Percentiles rank a stretch among this genome's conserved stretches.
Evolutionary conservation across 2,797 vertebrate genomes (phyloP).

Genomic region (Coilia nasus): DNA sequence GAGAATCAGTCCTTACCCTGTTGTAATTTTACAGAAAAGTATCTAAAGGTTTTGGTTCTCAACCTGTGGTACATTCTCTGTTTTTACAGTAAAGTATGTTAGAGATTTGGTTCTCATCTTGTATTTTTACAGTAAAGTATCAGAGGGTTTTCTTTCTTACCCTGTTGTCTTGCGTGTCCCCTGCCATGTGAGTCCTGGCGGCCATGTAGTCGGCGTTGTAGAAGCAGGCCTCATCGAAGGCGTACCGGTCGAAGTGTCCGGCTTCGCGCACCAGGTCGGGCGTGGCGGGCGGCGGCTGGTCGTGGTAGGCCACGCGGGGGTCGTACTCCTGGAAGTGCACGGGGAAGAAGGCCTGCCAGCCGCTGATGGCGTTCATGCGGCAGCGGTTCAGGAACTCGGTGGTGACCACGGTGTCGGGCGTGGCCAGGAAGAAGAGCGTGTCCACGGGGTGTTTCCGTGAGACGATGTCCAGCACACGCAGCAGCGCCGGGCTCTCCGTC

Average conservation of each 20-base stretch:
- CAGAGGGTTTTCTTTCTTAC: background rate
- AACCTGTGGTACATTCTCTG: no score
- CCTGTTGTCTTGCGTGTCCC: slow-evolving; percentile 82
- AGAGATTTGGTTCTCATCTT: no score
- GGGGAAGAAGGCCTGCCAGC: slow-evolving; percentile 98
- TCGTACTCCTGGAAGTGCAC: slow-evolving; percentile 97
- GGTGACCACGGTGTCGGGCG: slow-evolving; percentile 82
- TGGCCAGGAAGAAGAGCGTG: slow-evolving; percentile 91
- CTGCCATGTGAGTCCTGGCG: slow-evolving; percentile 82
- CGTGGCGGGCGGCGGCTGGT: slow-evolving; percentile 71
- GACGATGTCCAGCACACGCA: slow-evolving; percentile 96
- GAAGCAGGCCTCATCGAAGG: slow-evolving; percentile 91
- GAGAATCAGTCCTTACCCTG: no score
- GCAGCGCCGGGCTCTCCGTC: slow-evolving; percentile 86
- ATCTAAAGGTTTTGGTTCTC: no score
- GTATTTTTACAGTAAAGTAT: no score
- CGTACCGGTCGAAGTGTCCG: slow-evolving; percentile 86
- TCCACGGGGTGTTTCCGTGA: slow-evolving; percentile 96
- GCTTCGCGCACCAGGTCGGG: slow-evolving; percentile 85
- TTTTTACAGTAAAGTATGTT: no score
- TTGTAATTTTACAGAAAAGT: no score
- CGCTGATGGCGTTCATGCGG: slow-evolving; percentile 96
- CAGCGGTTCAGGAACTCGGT: slow-evolving; percentile 94
- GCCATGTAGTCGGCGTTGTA: slow-evolving; percentile 97
- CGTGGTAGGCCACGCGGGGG: slow-evolving; percentile 83